Evolutionary conservation across 2,888 invertebrate species (phyloP), one percentile per base, ranked within the genome.

Genomic region (Apomyelois bistriatella): DNA sequence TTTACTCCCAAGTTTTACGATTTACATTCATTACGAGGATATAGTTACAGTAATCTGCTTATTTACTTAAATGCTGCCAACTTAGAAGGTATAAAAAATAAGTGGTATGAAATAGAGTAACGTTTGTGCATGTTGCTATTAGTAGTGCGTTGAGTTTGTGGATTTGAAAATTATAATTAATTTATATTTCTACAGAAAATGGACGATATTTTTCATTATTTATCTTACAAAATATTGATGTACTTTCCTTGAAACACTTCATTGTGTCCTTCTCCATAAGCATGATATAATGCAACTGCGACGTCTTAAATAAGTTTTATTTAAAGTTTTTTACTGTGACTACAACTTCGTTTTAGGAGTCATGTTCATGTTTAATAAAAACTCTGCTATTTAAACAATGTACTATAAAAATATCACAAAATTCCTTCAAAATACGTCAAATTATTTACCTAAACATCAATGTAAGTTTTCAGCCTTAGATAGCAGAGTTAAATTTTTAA

Each of bases 31-130:
- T 22, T 22, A 16, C 51, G 74, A 72, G 75, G 72, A 53, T 70
- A 71, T 70, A 73, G 77, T 72, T 79, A 74, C 78, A 80, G 79
- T 79, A 67, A 70, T 66, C 41, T 57, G 61, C 54, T 58, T 61
- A 22, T 56, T 57, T 38, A 57, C 55, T 54, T 46, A 58, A 17
- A 63, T 52, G 61, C 59, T 60, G 64, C 61, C 52, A 38, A 48
- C 15, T 37, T 56, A 59, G 63, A 61, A 66, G 66, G 65, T 74
- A 68, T 56, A 63, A 51, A 58, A 56, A 53, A 60, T 52, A 53
- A 47, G 48, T 63, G 59, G 57, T 67, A 64, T 65, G 58, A 60
- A 55, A 55, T 30, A 28, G 22, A 32, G 36, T 15, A 16, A 15
- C 12, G 36, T n/a, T 49, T 52, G 50, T 8, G 35, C 41, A 40